Evolutionary conservation across 2,113 vertebrate species (phyloP).

Genomic region (Elephantulus edwardii): DNA sequence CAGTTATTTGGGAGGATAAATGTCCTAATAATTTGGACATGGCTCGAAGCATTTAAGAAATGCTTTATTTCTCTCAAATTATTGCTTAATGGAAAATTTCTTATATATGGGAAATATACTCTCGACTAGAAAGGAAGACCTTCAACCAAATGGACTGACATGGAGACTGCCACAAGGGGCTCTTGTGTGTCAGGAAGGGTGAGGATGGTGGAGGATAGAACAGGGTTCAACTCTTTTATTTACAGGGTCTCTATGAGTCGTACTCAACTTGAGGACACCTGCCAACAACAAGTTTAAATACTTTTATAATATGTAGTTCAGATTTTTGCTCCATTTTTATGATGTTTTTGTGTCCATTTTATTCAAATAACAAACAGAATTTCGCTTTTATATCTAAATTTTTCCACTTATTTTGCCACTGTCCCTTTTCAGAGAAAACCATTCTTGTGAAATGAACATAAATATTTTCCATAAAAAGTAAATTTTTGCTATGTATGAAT

Average conservation of each 20-base stretch:
- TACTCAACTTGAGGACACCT: too few species aligned
- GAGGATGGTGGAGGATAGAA: too few species aligned
- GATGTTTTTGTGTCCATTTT: not conserved
- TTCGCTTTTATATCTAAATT: not conserved
- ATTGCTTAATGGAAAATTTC: constrained; percentile 50
- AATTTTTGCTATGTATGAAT: too few species aligned
- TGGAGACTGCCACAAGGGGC: too few species aligned
- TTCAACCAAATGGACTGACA: too few species aligned
- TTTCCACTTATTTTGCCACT: not conserved
- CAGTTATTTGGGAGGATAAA: constrained; percentile 43
- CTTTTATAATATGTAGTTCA: not conserved
- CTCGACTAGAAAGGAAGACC: too few species aligned
- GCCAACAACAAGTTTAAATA: constrained; percentile 45
- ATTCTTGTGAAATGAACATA: not conserved
- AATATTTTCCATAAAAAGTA: not conserved
- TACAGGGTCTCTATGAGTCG: too few species aligned
- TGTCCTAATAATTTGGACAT: constrained; percentile 42
- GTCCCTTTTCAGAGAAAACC: not conserved
- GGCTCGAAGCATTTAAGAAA: constrained; percentile 57
- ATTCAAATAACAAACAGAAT: not conserved
- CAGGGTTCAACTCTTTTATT: too few species aligned
- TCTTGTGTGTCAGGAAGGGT: too few species aligned
- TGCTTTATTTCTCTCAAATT: constrained; percentile 20
- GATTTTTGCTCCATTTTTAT: not conserved
- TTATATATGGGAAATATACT: constrained; percentile 11